Percentiles rank a stretch among this genome's conserved stretches.
Evolutionary conservation across 2,888 invertebrate species (phyloP).

Genomic region (Rhyacophila evoluta): DNA sequence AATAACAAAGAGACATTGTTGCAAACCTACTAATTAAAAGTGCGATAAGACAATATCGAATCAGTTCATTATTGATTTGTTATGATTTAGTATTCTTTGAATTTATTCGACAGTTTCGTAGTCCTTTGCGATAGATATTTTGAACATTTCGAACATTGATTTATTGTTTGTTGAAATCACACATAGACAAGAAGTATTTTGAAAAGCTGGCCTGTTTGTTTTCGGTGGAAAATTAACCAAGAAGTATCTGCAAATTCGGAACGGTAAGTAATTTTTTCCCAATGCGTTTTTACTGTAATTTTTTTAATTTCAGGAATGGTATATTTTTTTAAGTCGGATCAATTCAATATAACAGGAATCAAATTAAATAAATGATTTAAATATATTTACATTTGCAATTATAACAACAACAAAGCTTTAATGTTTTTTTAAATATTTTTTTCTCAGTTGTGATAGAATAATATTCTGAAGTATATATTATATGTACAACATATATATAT

Average conservation of each 20-base stretch:
- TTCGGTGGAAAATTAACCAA: not conserved
- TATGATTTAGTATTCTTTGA: not conserved
- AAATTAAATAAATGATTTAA: too few relatives aligned
- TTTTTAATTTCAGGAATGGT: too few relatives aligned
- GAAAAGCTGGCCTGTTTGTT: not conserved
- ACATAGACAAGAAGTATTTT: not conserved
- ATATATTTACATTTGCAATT: too few relatives aligned
- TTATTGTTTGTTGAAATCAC: not conserved
- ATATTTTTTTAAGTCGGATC: too few relatives aligned
- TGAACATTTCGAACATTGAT: not conserved
- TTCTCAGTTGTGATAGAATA: too few relatives aligned
- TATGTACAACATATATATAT: too few relatives aligned
- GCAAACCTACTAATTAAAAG: not conserved
- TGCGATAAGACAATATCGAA: not conserved
- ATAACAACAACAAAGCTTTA: too few relatives aligned
- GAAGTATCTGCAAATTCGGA: not conserved
- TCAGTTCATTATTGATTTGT: not conserved
- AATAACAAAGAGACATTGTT: constrained; percentile 39
- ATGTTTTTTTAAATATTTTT: too few relatives aligned
- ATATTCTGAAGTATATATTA: too few relatives aligned
- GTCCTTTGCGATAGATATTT: constrained; percentile 1
- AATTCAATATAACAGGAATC: too few relatives aligned
- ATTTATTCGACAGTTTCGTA: not conserved
- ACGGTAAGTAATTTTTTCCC: not conserved
- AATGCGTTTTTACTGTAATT: too few relatives aligned